phyloP scores from a whole-genome alignment of 2,797 vertebrate genomes.

The Cynodonichthys magdalenae region DNA sequence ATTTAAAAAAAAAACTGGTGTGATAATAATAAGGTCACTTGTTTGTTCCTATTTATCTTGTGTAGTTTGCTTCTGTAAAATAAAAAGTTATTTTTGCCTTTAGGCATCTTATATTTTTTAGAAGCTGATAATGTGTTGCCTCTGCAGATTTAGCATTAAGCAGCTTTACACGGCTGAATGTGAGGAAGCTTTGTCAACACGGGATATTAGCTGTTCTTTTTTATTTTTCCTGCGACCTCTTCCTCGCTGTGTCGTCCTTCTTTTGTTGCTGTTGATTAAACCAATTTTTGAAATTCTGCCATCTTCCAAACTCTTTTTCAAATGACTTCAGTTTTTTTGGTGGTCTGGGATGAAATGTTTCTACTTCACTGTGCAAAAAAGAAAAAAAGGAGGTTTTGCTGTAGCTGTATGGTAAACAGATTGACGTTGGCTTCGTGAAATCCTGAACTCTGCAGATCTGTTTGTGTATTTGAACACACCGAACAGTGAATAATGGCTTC shows the following conservation, averaged over 20 bases:
- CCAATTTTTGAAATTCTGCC: too few species aligned
- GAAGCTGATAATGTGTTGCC: slow-evolving; percentile 5
- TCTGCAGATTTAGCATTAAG: slow-evolving; percentile 17
- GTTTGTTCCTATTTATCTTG: slow-evolving; percentile 6
- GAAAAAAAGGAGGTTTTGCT: slow-evolving; percentile 1
- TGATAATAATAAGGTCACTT: slow-evolving; percentile 5
- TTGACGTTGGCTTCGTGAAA: background rate
- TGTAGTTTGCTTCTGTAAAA: background rate
- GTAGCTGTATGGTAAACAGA: background rate
- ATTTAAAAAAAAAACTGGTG: slow-evolving; percentile 2
- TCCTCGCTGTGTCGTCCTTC: too few species aligned
- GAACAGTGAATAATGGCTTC: slow-evolving; percentile 5
- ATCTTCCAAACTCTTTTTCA: too few species aligned
- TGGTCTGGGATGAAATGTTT: slow-evolving; percentile 2
- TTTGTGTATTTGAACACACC: slow-evolving; percentile 12
- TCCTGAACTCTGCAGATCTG: slow-evolving; percentile 6
- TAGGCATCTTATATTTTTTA: background rate
- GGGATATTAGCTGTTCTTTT: background rate
- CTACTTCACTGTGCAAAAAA: background rate
- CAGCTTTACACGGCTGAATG: slow-evolving; percentile 13
- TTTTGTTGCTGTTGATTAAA: too few species aligned
- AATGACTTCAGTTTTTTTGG: background rate
- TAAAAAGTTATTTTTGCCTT: slow-evolving; percentile 11
- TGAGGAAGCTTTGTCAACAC: slow-evolving; percentile 5
- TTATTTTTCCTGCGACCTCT: too few species aligned